Conservation (phyloP, 2,797 vertebrate genomes). For the Fistularia tabacaria region DNA sequence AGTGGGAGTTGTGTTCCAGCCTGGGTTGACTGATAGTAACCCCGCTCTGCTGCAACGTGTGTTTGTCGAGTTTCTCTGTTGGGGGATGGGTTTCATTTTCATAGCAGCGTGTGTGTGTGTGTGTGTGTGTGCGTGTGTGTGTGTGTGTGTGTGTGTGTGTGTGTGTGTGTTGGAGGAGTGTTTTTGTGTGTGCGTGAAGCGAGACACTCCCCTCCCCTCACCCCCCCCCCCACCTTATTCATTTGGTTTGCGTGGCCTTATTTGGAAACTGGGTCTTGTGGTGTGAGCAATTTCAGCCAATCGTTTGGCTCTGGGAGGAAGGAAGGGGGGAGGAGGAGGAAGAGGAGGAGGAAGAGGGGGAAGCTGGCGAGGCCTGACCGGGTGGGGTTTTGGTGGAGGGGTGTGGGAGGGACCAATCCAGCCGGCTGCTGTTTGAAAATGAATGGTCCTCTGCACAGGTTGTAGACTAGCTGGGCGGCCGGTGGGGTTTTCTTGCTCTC, state of each 20-base stretch:
- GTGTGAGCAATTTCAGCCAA: conserved; percentile 75
- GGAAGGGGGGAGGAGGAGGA: background rate
- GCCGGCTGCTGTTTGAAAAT: conserved; percentile 72
- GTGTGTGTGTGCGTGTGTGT: background rate
- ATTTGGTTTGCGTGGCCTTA: conserved; percentile 56
- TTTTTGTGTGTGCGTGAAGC: background rate
- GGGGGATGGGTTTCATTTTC: conserved; percentile 21
- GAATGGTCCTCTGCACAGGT: conserved; percentile 58
- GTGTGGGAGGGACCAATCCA: conserved; percentile 44
- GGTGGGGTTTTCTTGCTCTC: conserved; percentile 4
- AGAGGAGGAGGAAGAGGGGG: conserved; percentile 8
- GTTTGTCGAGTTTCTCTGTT: background rate
- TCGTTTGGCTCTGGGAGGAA: conserved; percentile 33
- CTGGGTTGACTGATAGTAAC: conserved; percentile 64
- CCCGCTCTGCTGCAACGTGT: conserved; percentile 36
- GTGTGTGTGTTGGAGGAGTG: conserved; percentile 24
- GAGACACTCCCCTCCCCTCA: conserved; percentile 1
- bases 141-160: background rate
- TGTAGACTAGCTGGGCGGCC: conserved; percentile 28
- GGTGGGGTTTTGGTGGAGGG: conserved; percentile 51
- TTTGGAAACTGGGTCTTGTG: conserved; percentile 66
- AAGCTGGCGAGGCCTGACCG: conserved; percentile 19
- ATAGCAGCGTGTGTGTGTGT: background rate
- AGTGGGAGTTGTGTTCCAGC: background rate
- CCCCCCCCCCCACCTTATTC: conserved; percentile 24